phyloP scores from a whole-genome alignment of 1,140 invertebrate species.

The Argopecten irradians region DNA sequence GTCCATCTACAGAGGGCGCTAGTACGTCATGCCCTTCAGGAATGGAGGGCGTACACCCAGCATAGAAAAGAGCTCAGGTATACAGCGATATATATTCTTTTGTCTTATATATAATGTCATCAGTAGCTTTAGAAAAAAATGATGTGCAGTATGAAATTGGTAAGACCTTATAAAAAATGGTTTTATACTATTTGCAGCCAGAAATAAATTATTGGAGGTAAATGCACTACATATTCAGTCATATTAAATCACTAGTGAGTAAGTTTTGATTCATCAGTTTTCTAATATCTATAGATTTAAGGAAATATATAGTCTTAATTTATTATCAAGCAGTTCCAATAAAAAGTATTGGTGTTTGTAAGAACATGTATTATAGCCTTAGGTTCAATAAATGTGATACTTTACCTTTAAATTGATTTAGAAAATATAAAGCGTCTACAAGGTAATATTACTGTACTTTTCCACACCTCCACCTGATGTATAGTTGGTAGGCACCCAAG shows the following conservation, averaged over 20 bases:
- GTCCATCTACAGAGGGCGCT: constrained; percentile 46
- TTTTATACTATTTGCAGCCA: too few relatives aligned
- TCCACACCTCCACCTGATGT: background rate
- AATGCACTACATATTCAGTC: too few relatives aligned
- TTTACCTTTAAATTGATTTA: background rate
- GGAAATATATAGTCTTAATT: too few relatives aligned
- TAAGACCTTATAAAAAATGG: too few relatives aligned
- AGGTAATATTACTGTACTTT: background rate
- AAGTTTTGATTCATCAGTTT: too few relatives aligned
- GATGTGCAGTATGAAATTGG: too few relatives aligned
- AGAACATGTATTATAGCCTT: background rate
- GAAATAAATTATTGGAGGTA: too few relatives aligned
- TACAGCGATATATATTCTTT: background rate
- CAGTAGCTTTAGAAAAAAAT: background rate
- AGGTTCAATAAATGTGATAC: background rate
- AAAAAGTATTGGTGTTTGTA: too few relatives aligned
- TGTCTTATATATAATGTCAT: background rate
- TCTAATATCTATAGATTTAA: too few relatives aligned
- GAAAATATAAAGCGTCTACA: background rate
- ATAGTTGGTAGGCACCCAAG: constrained; percentile 5
- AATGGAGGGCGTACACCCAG: constrained; percentile 39
- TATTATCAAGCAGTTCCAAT: too few relatives aligned
- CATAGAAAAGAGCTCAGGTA: constrained; percentile 49
- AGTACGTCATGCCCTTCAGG: constrained; percentile 40
- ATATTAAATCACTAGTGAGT: too few relatives aligned